These are phyloP conservation scores for Pica pica DNA, from an alignment of 2,113 vertebrate genomes.

Conservation along the genomic window DNA sequence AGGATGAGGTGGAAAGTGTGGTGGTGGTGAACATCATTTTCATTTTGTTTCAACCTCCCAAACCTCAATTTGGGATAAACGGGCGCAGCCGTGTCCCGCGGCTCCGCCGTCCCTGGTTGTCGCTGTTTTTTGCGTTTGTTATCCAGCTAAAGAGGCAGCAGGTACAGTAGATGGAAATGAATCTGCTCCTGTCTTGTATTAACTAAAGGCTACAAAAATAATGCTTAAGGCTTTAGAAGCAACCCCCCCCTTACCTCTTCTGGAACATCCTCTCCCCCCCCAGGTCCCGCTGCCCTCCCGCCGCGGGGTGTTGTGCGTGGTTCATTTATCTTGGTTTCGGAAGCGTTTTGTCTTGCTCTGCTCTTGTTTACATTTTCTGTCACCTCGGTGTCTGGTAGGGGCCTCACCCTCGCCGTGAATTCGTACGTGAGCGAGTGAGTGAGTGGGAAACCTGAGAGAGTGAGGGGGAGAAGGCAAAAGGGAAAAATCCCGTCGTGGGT, in stretches of 20 bases:
- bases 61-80: background rate
- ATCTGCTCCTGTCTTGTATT: background rate
- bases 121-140: background rate
- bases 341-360: slow-evolving; percentile 3
- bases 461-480: background rate
- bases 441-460: background rate
- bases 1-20: background rate
- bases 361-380: slow-evolving; percentile 39
- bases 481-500: background rate
- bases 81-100: background rate
- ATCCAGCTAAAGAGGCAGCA: background rate
- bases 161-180: background rate
- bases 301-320: background rate
- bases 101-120: background rate
- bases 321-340: background rate
- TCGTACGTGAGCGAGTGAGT: background rate
- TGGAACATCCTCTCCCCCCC: background rate
- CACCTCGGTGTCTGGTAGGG: background rate
- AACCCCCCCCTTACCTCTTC: background rate
- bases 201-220: background rate
- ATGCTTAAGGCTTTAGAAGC: background rate
- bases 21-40: background rate
- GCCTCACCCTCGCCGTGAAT: background rate
- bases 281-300: background rate
- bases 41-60: background rate